Base-by-base conservation (phyloP, 30 jellyfish, hydroid and myxozoan genomes). In the Nemopilema nomurai region DNA sequence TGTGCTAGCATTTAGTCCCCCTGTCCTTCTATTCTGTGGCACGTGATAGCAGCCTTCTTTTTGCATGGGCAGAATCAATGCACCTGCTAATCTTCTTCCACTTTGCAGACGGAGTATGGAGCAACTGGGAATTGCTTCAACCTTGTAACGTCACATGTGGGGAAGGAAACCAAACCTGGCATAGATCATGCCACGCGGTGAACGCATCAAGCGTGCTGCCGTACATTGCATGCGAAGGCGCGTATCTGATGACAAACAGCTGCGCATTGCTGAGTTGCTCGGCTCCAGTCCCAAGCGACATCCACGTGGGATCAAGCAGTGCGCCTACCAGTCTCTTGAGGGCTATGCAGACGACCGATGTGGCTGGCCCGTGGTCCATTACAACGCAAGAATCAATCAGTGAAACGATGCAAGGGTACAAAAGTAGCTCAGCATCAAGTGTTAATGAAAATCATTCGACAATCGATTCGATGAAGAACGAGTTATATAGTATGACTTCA, bases 91-190 rank as follows among this genome's bases (percentile, higher is more conserved):
- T 41, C 57, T 3, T 41, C 13, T 41, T 13, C 6, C 57, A 41
- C 13, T 41, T 41, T 26, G 29, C 32, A 67, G 77, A 67, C 24
- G 77, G 77, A 21, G 49, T 23, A 8, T 67, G 77, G 77, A 67
- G 77, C 49, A 49, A 18, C 24, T 67, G 77, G 77, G 4, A 0
- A 33, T 49, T 67, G 29, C 1, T 49, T 67, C 22, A 26, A 20
- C 49, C 77, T 21, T 67, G 77, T 49, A 67, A 67, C 50, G 50
- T 26, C 1, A 4, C 77, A 4, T 67, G 77, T 23, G 77, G 50
- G 24, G 50, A 21, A 21, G 77, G 77, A 29, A 9, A 20, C 24
- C 77, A 67, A 23, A 20, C 77, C 1, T 67, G 77, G 77, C 4
- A 33, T 1, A 20, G 77, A 23, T 13, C 29, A 13, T 67, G 77